phyloP scores from a whole-genome alignment of 2,113 vertebrate genomes.

The Entosphenus tridentatus region DNA sequence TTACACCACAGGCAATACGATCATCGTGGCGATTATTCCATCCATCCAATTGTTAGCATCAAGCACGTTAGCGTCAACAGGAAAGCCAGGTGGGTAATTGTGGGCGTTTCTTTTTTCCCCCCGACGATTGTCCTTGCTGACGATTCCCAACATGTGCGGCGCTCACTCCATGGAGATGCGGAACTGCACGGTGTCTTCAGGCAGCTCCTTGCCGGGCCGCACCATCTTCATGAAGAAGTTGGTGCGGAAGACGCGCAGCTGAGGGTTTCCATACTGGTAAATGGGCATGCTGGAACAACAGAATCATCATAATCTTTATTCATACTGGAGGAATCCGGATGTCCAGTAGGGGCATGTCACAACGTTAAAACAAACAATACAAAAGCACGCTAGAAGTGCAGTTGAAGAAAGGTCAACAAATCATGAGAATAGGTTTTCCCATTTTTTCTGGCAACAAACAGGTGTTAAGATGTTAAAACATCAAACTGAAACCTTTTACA shows the following conservation, averaged over 20 bases:
- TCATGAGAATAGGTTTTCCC: conserved; percentile 17
- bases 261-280: conserved; percentile 65
- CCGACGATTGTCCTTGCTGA: neutral
- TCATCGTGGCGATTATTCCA: too few species aligned
- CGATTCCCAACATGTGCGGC: neutral
- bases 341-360: neutral
- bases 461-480: neutral
- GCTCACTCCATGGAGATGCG: conserved; percentile 82
- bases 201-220: conserved; percentile 51
- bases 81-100: too few species aligned
- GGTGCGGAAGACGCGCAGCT: conserved; percentile 68
- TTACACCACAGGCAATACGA: too few species aligned
- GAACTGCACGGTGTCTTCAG: conserved; percentile 66
- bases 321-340: too few species aligned
- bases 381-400: neutral
- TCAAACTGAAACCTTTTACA: too few species aligned
- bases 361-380: neutral
- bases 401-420: neutral
- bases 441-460: neutral
- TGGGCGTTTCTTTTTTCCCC: too few species aligned
- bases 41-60: too few species aligned
- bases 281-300: conserved; percentile 42
- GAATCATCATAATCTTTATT: too few species aligned
- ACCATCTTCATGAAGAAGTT: conserved; percentile 59
- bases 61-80: too few species aligned